phyloP scores from a whole-genome alignment of 2,797 vertebrate genomes.

The Hyperoplus lanceolatus region DNA sequence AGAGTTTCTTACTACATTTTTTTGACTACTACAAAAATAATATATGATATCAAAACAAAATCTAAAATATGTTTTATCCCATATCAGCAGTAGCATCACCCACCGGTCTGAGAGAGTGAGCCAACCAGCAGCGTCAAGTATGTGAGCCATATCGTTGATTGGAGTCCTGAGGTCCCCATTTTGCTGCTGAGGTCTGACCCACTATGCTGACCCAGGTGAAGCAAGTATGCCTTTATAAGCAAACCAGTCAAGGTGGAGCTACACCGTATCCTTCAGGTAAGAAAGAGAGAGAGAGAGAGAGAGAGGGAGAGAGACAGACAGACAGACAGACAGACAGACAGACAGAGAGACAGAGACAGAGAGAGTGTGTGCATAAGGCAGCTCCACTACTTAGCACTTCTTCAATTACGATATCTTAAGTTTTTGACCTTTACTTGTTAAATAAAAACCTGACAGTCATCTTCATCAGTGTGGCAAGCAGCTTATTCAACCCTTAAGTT shows the following conservation, averaged over 20 bases:
- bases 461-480: neutral
- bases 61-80: neutral
- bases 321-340: neutral
- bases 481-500: neutral
- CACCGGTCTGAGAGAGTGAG: slow-evolving; percentile 70
- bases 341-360: neutral
- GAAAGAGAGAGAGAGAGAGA: neutral
- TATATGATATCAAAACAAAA: neutral
- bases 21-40: neutral
- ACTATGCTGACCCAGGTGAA: slow-evolving; percentile 45
- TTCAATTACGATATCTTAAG: neutral
- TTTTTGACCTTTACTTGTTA: slow-evolving; percentile 19
- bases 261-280: neutral
- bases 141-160: slow-evolving; percentile 43
- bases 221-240: slow-evolving; percentile 59
- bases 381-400: neutral
- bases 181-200: slow-evolving; percentile 50
- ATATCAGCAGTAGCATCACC: slow-evolving; percentile 23
- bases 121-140: slow-evolving; percentile 63
- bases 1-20: neutral
- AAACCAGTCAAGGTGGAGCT: slow-evolving; percentile 57
- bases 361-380: neutral
- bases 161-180: slow-evolving; percentile 74
- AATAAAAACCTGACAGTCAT: slow-evolving; percentile 8
- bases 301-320: neutral